Base-by-base conservation (phyloP, 2,888 invertebrate genomes). In the Lasioglossum lativentre region DNA sequence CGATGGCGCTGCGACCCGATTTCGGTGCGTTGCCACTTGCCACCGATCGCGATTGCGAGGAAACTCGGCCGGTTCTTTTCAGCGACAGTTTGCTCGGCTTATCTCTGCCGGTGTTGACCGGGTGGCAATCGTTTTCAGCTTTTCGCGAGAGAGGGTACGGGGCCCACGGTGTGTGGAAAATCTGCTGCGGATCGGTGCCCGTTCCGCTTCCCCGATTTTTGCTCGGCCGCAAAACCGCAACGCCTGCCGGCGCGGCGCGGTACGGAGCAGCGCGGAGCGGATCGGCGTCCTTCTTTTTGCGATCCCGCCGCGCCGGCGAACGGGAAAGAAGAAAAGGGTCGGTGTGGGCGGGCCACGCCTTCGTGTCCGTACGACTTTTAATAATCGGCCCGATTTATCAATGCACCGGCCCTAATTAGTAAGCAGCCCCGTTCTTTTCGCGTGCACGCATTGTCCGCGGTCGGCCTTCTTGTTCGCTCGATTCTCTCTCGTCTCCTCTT, bases 371-470 rank as follows among this genome's bases (percentile, higher is more conserved):
- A 88, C 91, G 92, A 93, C 91, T 93, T 92, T 93, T 92, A 92
- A 92, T 92, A 93, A 93, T 93, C 92, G 90, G 78, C 82, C 82
- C 91, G 91, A 93, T 93, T 93, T 91, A 92, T 93, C 93, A 92
- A 91, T 88, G 89, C 89, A 86, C 90, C 88, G 90, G 91, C 92
- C 88, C 90, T 93, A 93, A 93, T 93, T 93, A 93, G 90, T 88
- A 85, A 88, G 88, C 89, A 87, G 80, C 85, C 76, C 85, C 88
- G 77, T 66, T 80, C 75, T 47, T 78, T 86, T 56, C 45, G 14
- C 38, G 74, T 66, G 30, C 42, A 66, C 59, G 66, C 56, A 45
- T 71, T 59, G 38, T 72, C 52, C 27, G 10, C 47, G 72, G 27
- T 42, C 45, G 59, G 42, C 80, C 75, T 80, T 70, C 47, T 73